Evolutionary conservation across 2,888 invertebrate genomes (phyloP), one percentile per base, ranked within the genome.

Genomic region (Eupsilia transversa): DNA sequence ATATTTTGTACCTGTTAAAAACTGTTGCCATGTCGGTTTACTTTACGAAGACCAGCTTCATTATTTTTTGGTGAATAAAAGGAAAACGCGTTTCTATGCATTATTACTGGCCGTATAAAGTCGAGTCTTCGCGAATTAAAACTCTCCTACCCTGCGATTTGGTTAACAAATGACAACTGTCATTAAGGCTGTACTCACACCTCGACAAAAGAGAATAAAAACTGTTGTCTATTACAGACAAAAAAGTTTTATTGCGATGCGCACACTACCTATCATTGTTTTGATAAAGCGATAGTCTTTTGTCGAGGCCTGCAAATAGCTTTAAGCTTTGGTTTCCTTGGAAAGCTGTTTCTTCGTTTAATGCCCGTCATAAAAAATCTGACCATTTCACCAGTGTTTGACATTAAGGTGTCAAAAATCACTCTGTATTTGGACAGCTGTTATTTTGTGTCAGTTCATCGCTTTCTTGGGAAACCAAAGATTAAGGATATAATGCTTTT

Each of bases 141-240:
- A 27, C 2, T 52, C 35, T 59, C 49, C 72, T 82, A 69, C 66
- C 79, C 65, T 81, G 65, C 68, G 66, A 72, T 82, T 81, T 78
- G 61, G 71, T 74, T 35, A 43, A 9, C 56, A 33, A 59, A 63
- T 73, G 68, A 74, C 67, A 59, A n/a, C 6, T 35, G 60, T 54
- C 46, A 52, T n/a, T 35, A 60, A 54, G 30, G 43, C 23, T 49
- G 41, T 54, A 17, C 30, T 46, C n/a, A 54, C 27, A 43, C 17
- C 30, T 49, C 17, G 30, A 70, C 35, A 52, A 49, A 43, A 49
- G 14, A 64, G 23, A 14, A 63, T 14, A 9, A 9, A 49, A n/a
- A n/a, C 17, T n/a, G 46, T 33, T 33, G 33, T 49, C 14, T 9
- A 30, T 30, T 30, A 5, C 9, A 5, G 9, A 30, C 30, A 46